phyloP scores from a whole-genome alignment of 2,797 vertebrate genomes.

The Enteromius radiatus region DNA sequence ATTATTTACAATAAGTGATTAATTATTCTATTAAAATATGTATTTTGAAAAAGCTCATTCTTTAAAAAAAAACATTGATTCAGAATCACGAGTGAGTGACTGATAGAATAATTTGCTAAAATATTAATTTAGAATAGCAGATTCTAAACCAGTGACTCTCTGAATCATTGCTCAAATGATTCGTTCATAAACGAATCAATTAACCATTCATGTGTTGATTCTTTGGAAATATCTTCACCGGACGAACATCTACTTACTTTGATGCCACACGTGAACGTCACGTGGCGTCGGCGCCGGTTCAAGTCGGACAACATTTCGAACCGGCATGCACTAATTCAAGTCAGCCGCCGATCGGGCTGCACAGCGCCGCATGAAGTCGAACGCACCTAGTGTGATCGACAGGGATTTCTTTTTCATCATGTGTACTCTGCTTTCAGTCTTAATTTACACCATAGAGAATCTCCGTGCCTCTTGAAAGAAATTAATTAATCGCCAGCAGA shows the following conservation, averaged over 20 bases:
- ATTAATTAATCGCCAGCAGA: slow-evolving; percentile 59
- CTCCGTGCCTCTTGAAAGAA: slow-evolving; percentile 47
- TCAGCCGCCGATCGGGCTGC: too few relatives aligned
- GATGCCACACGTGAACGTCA: too few relatives aligned
- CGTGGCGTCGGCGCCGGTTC: too few relatives aligned
- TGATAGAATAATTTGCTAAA: not conserved
- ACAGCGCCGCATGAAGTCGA: too few relatives aligned
- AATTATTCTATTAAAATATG: not conserved
- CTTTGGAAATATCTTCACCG: not conserved
- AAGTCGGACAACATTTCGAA: too few relatives aligned
- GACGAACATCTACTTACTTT: not conserved
- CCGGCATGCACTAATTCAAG: too few relatives aligned
- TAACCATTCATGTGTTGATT: not conserved
- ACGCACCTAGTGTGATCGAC: too few relatives aligned
- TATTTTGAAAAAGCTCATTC: not conserved
- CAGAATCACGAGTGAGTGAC: not conserved
- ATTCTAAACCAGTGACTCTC: too few relatives aligned
- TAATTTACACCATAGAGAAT: slow-evolving; percentile 50
- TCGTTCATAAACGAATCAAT: not conserved
- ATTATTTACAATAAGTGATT: too few relatives aligned
- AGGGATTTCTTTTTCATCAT: slow-evolving; percentile 28
- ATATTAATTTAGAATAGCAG: too few relatives aligned
- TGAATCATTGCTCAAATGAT: not conserved
- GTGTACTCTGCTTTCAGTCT: slow-evolving; percentile 27
- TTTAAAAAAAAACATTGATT: not conserved